Conservation (phyloP, 2,888 invertebrate genomes). For the Drosophila lutescens region DNA sequence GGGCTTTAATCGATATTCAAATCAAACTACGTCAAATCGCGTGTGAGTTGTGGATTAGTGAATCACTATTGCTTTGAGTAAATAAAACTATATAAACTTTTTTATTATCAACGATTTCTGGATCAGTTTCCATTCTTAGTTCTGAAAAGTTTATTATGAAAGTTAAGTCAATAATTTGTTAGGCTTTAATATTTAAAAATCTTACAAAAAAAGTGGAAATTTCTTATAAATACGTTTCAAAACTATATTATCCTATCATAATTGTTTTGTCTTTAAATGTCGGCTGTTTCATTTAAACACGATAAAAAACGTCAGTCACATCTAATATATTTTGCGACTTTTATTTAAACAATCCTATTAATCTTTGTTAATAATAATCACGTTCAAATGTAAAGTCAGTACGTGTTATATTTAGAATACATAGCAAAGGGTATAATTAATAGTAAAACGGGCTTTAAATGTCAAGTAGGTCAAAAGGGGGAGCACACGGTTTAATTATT, state of each 20-base stretch:
- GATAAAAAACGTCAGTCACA: background rate
- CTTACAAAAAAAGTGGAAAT: too few relatives aligned
- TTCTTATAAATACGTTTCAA: too few relatives aligned
- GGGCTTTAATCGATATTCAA: conserved; percentile 31
- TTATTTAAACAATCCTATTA: background rate
- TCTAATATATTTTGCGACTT: background rate
- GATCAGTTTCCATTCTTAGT: background rate
- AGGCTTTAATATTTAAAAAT: too few relatives aligned
- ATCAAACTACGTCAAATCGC: conserved; percentile 15
- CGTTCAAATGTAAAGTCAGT: background rate
- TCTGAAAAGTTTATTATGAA: too few relatives aligned
- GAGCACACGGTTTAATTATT: too few relatives aligned
- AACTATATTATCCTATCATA: too few relatives aligned
- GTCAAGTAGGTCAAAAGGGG: too few relatives aligned
- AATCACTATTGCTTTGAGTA: background rate
- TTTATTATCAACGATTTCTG: background rate
- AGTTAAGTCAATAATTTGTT: too few relatives aligned
- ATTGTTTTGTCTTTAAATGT: background rate
- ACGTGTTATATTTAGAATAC: background rate
- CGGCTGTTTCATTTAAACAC: too few relatives aligned
- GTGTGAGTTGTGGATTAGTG: conserved; percentile 3
- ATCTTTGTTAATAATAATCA: background rate
- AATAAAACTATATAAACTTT: background rate
- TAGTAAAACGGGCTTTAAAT: too few relatives aligned
- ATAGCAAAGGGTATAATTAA: background rate